Percentiles rank a stretch among this genome's conserved stretches.
These are phyloP conservation scores for Tribolium madens DNA, from an alignment of 1,140 invertebrate genomes.

Conservation along the genomic window DNA sequence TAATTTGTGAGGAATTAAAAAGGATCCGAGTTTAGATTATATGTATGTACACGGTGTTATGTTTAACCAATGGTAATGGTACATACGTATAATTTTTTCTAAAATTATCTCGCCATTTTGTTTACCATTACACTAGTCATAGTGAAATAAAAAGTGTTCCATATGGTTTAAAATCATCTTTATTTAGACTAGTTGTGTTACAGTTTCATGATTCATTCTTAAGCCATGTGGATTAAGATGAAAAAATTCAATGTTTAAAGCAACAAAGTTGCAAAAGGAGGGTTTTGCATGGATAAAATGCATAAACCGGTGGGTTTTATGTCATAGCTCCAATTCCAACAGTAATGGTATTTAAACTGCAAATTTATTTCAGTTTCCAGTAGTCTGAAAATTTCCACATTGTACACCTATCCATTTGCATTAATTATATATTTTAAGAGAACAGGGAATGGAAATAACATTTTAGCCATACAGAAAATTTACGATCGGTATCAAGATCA, in stretches of 20 bases:
- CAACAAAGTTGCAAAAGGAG: background rate
- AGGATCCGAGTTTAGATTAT: background rate
- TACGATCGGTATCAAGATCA: slow-evolving; percentile 23
- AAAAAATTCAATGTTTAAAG: background rate
- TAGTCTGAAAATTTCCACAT: background rate
- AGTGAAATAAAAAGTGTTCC: background rate
- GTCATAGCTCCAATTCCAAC: background rate
- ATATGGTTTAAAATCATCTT: background rate
- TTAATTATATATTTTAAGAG: slow-evolving; percentile 3
- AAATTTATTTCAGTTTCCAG: background rate
- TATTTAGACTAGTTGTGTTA: background rate
- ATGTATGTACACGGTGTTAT: too few relatives aligned
- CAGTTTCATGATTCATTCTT: background rate
- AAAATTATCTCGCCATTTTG: too few relatives aligned
- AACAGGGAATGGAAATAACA: background rate
- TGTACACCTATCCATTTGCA: background rate
- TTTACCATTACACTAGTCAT: too few relatives aligned
- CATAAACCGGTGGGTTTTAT: background rate
- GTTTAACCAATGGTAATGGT: too few relatives aligned
- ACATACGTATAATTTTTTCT: too few relatives aligned
- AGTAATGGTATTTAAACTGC: background rate
- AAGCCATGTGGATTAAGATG: background rate
- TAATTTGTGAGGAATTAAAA: background rate
- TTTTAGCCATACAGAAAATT: slow-evolving; percentile 9
- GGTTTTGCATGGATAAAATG: background rate